phyloP scores from a whole-genome alignment of 1,140 invertebrate genomes.

The Amphibalanus amphitrite region DNA sequence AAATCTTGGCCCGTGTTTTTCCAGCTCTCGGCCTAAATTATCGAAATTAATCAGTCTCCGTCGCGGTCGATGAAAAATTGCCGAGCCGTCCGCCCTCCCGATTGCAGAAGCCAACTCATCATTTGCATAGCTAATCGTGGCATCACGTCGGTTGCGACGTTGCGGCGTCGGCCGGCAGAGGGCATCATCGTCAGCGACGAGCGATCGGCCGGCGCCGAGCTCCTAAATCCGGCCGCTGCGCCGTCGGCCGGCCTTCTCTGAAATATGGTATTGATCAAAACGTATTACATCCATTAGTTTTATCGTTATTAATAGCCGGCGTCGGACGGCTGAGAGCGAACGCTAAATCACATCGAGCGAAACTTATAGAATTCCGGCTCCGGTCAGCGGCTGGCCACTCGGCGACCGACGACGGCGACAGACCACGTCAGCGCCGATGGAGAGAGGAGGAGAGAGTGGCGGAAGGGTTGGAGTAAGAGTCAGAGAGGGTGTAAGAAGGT shows the following conservation, averaged over 20 bases:
- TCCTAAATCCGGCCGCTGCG: background rate
- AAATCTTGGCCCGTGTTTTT: background rate
- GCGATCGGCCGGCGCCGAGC: no score
- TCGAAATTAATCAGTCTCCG: background rate
- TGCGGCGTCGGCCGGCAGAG: no score
- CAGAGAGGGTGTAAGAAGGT: no score
- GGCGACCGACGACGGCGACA: background rate
- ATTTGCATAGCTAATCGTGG: background rate
- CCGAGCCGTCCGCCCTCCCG: background rate
- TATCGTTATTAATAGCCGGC: background rate
- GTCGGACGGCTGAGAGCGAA: background rate
- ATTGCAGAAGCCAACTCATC: background rate
- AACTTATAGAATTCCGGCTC: background rate
- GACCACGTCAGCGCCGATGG: background rate
- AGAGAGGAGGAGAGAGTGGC: no score
- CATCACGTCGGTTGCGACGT: background rate
- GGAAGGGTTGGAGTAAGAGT: no score
- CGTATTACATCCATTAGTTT: slow-evolving; percentile 2
- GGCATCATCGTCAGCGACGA: no score
- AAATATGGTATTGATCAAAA: slow-evolving; percentile 1
- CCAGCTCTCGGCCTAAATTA: background rate
- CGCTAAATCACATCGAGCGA: background rate
- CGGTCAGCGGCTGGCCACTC: background rate
- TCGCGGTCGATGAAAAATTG: background rate
- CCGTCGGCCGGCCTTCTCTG: background rate